Percentiles rank a stretch among this genome's conserved stretches.
Conservation (phyloP, 2,113 vertebrate genomes). For the Pavo muticus region DNA sequence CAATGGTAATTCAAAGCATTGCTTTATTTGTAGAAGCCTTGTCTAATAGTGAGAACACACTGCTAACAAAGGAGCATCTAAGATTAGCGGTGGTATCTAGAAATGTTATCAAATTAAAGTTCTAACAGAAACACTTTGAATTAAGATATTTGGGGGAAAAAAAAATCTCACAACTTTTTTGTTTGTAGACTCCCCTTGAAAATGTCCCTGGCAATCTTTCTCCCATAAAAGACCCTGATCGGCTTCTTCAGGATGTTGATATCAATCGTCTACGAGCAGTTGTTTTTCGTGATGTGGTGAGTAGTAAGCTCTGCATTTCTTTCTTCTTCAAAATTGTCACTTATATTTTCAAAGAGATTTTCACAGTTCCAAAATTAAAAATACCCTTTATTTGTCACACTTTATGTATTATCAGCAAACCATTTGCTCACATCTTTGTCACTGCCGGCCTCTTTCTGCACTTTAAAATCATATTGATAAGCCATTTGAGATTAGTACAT, state of each 20-base stretch:
- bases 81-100: background rate
- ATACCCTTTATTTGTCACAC: background rate
- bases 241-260: slow-evolving; percentile 96
- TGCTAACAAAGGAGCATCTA: background rate
- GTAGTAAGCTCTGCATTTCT: slow-evolving; percentile 43
- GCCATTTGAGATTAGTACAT: background rate
- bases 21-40: background rate
- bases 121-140: background rate
- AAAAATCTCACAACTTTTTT: slow-evolving; percentile 6
- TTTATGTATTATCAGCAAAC: background rate
- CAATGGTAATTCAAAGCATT: background rate
- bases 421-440: background rate
- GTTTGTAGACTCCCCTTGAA: slow-evolving; percentile 86
- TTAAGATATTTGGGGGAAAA: background rate
- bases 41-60: background rate
- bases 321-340: background rate
- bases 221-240: slow-evolving; percentile 93
- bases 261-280: slow-evolving; percentile 96
- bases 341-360: background rate
- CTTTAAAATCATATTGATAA: background rate
- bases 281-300: slow-evolving; percentile 96
- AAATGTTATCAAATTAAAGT: background rate
- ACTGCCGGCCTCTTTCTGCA: background rate
- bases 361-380: background rate
- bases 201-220: slow-evolving; percentile 89